phyloP scores from a whole-genome alignment of 2,113 vertebrate genomes.

The Engraulis encrasicolus region DNA sequence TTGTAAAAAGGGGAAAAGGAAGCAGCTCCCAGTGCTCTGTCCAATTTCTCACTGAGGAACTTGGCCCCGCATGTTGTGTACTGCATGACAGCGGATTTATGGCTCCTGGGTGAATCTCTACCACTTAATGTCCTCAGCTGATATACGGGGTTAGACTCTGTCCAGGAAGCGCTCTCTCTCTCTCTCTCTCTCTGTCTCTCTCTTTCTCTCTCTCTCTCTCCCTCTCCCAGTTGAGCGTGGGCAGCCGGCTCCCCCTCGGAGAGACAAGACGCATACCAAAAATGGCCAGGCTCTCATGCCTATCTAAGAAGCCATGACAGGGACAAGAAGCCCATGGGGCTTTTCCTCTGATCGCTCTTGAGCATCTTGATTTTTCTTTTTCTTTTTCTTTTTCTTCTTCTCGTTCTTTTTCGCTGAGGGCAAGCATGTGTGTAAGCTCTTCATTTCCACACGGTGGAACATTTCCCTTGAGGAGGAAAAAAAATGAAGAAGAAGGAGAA shows the following conservation, averaged over 20 bases:
- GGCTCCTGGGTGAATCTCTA: slow-evolving; percentile 58
- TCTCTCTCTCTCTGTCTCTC: no score
- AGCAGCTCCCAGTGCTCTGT: not conserved
- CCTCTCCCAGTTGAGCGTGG: slow-evolving; percentile 21
- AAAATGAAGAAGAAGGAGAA: not conserved
- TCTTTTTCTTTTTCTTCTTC: no score
- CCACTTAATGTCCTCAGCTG: slow-evolving; percentile 55
- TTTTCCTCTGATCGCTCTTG: slow-evolving; percentile 4
- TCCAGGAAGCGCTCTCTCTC: slow-evolving; percentile 39
- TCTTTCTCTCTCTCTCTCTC: no score
- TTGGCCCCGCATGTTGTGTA: slow-evolving; percentile 47
- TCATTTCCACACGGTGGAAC: not conserved
- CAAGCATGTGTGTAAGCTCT: not conserved
- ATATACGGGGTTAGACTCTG: slow-evolving; percentile 52
- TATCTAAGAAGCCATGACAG: not conserved
- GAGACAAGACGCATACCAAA: slow-evolving; percentile 33
- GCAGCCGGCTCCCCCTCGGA: slow-evolving; percentile 17
- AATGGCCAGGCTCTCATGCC: slow-evolving; percentile 20
- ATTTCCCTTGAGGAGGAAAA: not conserved
- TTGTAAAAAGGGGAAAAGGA: not conserved
- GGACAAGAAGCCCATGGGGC: slow-evolving; percentile 12
- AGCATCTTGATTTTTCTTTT: not conserved
- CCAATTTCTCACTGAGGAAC: slow-evolving; percentile 24
- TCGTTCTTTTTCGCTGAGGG: no score
- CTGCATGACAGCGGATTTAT: slow-evolving; percentile 63